Base-by-base conservation (phyloP, 2,888 invertebrate genomes). In the Cerastoderma edule region DNA sequence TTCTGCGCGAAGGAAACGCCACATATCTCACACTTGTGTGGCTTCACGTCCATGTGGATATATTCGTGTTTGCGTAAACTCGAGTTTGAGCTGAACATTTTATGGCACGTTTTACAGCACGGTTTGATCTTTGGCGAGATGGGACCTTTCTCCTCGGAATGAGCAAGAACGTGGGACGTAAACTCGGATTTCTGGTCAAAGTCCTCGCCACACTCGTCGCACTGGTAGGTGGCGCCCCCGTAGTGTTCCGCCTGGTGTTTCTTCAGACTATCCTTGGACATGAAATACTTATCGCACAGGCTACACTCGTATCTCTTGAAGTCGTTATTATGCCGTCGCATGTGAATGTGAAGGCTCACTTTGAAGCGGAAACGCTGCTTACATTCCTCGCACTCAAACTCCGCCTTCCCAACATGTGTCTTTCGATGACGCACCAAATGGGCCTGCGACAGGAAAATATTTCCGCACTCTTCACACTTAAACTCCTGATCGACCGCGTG, bases 341-440 rank as follows among this genome's bases (percentile, higher is more conserved):
- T 80, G 46, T 80, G 80, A 46, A 80, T 80, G 22, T 80, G 76
- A 27, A 80, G 54, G 66, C 76, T 77, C 22, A 76, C 80, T 54
- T 80, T 80, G 57, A 67, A 80, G 19, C 80, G 63, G 35, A 80
- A 80, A 54, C 72, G 68, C 2, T 68, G 74, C 19, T 71, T 74
- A 54, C 78, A 79, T 22, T 79, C 78, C 44, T 75, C 69, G 46
- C 78, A 79, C n/a, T 69, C 67, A 30, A 46, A 75, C 2, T 68
- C 67, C 28, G 56, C 53, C 27, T 60, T 60, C n/a, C 72, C 78
- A 4, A 69, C 68, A 54, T 75, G 75, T 0, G 48, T 39, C 28
- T 68, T 68, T 4, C 72, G 65, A 46, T 79, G 78, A 0, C 72
- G 68, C 10, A 75, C 72, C 0, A 75, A 69, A 56, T 75, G 75